Evolutionary conservation across 2,113 vertebrate genomes (phyloP).

Genomic region (Rhabdomys dilectus): DNA sequence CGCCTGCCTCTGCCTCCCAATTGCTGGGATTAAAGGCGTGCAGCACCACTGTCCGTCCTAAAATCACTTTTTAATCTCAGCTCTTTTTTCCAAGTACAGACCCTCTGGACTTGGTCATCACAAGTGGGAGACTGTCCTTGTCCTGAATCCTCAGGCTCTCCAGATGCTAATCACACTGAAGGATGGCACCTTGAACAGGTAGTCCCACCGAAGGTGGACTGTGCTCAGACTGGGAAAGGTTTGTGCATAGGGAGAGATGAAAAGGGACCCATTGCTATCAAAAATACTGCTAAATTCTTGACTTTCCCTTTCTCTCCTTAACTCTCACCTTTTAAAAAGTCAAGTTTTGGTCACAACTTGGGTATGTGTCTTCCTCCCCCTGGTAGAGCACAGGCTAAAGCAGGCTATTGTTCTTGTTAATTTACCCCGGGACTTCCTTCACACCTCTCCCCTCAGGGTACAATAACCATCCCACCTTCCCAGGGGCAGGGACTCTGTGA

Average conservation of each 20-base stretch:
- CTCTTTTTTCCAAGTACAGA: conserved; percentile 2
- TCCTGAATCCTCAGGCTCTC: background rate
- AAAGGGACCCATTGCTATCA: background rate
- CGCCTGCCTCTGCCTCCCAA: no score
- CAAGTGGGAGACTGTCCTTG: background rate
- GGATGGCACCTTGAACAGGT: background rate
- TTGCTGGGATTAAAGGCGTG: no score
- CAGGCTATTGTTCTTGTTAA: background rate
- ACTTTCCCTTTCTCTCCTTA: background rate
- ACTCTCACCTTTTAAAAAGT: background rate
- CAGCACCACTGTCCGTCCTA: no score
- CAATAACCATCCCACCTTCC: background rate
- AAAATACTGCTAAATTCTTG: background rate
- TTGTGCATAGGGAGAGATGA: no score
- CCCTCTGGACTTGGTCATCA: background rate
- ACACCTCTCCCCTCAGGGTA: background rate
- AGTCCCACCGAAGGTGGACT: background rate
- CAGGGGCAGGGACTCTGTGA: background rate
- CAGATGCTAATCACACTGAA: background rate
- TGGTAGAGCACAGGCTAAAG: background rate
- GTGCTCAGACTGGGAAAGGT: background rate
- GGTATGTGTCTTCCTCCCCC: background rate
- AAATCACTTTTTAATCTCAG: background rate
- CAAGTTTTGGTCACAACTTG: background rate
- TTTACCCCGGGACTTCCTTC: background rate